Evolutionary conservation across 2,888 invertebrate species (phyloP), one percentile per base, ranked within the genome.

Genomic region (Athalia circularis): DNA sequence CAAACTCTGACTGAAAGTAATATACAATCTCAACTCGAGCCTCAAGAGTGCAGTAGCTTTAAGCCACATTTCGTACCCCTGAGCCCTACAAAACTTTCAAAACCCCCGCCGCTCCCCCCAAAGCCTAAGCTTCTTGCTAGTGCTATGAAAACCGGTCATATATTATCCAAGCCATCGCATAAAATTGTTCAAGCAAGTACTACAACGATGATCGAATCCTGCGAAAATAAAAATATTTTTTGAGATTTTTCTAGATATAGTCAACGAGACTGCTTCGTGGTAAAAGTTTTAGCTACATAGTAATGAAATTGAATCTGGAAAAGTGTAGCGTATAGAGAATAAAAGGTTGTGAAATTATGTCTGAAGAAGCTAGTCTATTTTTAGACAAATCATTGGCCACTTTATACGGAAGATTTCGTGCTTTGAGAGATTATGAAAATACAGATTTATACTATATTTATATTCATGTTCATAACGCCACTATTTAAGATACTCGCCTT

Each of bases 91-190:
- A 90, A 88, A 82, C 79, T 86, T 62, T 85, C 85, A n/a, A 90
- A 92, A 83, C 95, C 95, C 59, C 95, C 95, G 0, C 95, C 95
- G 4, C 90, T 95, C 83, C 95, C 95, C 43, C 95, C 95, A 29
- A 95, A 95, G 90, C 95, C 95, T 74, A 95, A 95, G 91, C 93
- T 94, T 86, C 93, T 94, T 67, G 92, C 93, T n/a, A 94, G 93
- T 79, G 85, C 85, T 68, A 82, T 86, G 48, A 90, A 89, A 82
- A 84, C 80, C 59, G 88, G 83, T 79, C 85, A 88, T 65, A 80
- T 86, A 3, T 80, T 87, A 62, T 84, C 87, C 45, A 89, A 87
- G 80, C 83, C 86, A 43, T 84, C 87, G 81, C 87, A 88, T 67
- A 87, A 87, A 82, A 79, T 85, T 65, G 80, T 83, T 13, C 85